A percentile compares a stretch with the other conserved stretches of the same genome.
These are phyloP conservation scores for Acanthornis magna DNA, from an alignment of 2,797 vertebrate species.

Conservation along the genomic window DNA sequence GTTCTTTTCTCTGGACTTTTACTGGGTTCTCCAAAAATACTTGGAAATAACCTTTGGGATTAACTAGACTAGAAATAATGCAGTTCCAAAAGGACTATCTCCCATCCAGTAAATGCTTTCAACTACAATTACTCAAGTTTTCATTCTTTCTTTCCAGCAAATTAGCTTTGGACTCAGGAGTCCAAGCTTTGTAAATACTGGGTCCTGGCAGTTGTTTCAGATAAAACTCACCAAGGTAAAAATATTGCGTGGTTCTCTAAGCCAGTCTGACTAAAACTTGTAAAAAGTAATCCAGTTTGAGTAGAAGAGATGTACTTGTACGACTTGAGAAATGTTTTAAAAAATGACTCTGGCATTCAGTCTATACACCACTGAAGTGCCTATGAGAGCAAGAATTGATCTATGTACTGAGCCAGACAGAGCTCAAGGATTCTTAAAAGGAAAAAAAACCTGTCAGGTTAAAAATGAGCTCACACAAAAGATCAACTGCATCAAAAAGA, in stretches of 20 bases:
- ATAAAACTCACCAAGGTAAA: background rate
- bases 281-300: background rate
- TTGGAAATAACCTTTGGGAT: background rate
- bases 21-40: background rate
- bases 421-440: background rate
- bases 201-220: background rate
- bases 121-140: background rate
- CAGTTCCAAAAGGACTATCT: background rate
- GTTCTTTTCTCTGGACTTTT: background rate
- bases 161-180: background rate
- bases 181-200: background rate
- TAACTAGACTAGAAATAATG: conserved; percentile 12
- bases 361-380: background rate
- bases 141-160: background rate
- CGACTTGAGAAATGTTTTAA: background rate
- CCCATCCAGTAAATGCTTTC: background rate
- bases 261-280: background rate
- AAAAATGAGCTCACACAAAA: background rate
- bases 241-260: background rate
- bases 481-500: background rate
- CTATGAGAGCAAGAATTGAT: background rate
- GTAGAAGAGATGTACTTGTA: background rate
- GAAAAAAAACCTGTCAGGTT: background rate
- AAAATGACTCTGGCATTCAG: background rate
- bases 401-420: background rate